Evolutionary conservation across 2,888 invertebrate genomes (phyloP), one percentile per base, ranked within the genome.

Genomic region (Luperina testacea): DNA sequence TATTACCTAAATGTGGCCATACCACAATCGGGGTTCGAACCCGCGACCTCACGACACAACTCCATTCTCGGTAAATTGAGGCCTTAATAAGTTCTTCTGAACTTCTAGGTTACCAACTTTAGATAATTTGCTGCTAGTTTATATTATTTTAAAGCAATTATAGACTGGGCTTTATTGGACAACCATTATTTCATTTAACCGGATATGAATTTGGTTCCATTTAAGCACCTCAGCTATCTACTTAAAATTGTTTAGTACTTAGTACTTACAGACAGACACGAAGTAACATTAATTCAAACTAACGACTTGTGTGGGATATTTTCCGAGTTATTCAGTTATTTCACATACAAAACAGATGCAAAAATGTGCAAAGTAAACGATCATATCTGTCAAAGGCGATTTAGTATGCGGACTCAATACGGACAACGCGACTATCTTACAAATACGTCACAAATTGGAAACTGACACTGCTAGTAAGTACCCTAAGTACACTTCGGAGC

Each of bases 21-120:
- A 82, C 85, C 81, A 85, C 83, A 89, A 84, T 80, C 82, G 81
- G 63, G 76, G 75, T 82, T 90, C 78, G 85, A 88, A 88, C 85
- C 80, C 72, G 67, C 77, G 90, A 90, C 90, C 89, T 90, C 90
- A 90, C 89, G 89, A 90, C 84, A 71, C 70, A 85, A 78, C 85
- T 70, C 90, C 88, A 84, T 89, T 83, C 83, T 83, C 75, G 88
- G 90, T 83, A 81, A 85, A 88, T 83, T 84, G 82, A 85, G 72
- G 77, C 83, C 75, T 83, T 87, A 88, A 88, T 89, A 86, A 87
- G 82, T 85, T 85, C 78, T 45, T 78, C 74, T 85, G 82, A 82
- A 84, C 85, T 85, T 75, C 80, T 85, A 77, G 72, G 76, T 80
- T 77, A 75, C 83, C 75, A 80, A 77, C 77, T 86, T 53, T 72